Conservation (phyloP, 2,113 vertebrate genomes). For the Mormyrus lacerda region DNA sequence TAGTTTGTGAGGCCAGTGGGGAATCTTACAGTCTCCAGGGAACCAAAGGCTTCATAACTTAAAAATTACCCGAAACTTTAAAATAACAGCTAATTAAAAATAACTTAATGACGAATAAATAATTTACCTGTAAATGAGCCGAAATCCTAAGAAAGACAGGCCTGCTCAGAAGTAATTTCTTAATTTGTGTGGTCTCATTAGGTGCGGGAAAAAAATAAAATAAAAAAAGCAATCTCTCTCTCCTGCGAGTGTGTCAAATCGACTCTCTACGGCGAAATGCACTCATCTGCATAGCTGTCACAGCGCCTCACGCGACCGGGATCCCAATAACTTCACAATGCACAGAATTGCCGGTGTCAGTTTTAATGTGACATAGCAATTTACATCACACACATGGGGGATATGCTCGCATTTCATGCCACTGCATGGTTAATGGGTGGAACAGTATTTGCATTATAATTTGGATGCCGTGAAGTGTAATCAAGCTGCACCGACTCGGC, state of each 20-base stretch:
- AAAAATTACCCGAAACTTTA: slow-evolving; percentile 10
- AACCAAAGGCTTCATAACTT: not conserved
- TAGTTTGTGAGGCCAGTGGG: not conserved
- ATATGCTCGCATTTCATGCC: slow-evolving; percentile 42
- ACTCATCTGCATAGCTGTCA: slow-evolving; percentile 53
- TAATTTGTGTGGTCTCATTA: slow-evolving; percentile 52
- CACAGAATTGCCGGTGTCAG: slow-evolving; percentile 52
- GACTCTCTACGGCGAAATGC: slow-evolving; percentile 48
- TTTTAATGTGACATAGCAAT: slow-evolving; percentile 56
- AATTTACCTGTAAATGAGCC: slow-evolving; percentile 30
- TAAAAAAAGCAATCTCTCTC: slow-evolving; percentile 48
- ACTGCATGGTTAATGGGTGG: slow-evolving; percentile 49
- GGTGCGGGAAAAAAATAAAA: slow-evolving; percentile 8
- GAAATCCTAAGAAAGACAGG: slow-evolving; percentile 27
- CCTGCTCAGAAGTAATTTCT: slow-evolving; percentile 47
- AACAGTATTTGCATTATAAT: slow-evolving; percentile 53
- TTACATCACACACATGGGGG: slow-evolving; percentile 48
- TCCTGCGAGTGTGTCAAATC: slow-evolving; percentile 52
- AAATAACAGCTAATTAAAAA: slow-evolving; percentile 34
- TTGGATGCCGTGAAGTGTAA: slow-evolving; percentile 49
- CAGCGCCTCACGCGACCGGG: slow-evolving; percentile 44
- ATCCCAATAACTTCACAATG: slow-evolving; percentile 51
- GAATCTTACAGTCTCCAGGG: not conserved
- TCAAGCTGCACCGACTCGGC: slow-evolving; percentile 45
- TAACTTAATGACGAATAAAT: slow-evolving; percentile 27